phyloP scores from a whole-genome alignment of 23 tunicate species.

The Halocynthia roretzi region DNA sequence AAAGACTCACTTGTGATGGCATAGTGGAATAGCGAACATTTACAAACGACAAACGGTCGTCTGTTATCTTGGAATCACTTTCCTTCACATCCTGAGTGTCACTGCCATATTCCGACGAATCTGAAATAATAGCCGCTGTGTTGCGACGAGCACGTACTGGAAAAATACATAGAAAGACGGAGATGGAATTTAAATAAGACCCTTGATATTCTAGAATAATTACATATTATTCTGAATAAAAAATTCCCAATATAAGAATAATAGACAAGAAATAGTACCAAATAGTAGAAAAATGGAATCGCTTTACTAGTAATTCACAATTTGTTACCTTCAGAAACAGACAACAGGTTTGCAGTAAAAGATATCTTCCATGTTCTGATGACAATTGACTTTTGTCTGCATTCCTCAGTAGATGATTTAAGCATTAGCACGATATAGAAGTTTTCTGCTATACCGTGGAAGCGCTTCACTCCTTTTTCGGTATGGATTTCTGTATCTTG shows the following conservation, averaged over 20 bases:
- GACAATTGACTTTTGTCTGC: too few species aligned
- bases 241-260: too few species aligned
- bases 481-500: too few species aligned
- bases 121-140: constrained; percentile 12
- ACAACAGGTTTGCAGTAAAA: constrained; percentile 6
- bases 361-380: constrained; percentile 20
- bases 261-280: not conserved
- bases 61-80: not conserved
- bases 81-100: constrained; percentile 14
- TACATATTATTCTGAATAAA: too few species aligned
- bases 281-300: not conserved
- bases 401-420: too few species aligned
- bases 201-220: too few species aligned
- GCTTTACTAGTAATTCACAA: not conserved
- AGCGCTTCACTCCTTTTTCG: too few species aligned
- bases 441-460: too few species aligned
- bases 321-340: constrained; percentile 9
- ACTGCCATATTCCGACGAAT: constrained; percentile 67
- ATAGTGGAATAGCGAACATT: not conserved
- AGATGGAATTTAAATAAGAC: too few species aligned
- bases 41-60: not conserved
- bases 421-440: too few species aligned
- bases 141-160: constrained; percentile 8
- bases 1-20: too few species aligned
- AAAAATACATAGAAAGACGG: not conserved